Evolutionary conservation across 2,888 invertebrate species (phyloP), one percentile per base, ranked within the genome.

Genomic region (Magallana nippona): DNA sequence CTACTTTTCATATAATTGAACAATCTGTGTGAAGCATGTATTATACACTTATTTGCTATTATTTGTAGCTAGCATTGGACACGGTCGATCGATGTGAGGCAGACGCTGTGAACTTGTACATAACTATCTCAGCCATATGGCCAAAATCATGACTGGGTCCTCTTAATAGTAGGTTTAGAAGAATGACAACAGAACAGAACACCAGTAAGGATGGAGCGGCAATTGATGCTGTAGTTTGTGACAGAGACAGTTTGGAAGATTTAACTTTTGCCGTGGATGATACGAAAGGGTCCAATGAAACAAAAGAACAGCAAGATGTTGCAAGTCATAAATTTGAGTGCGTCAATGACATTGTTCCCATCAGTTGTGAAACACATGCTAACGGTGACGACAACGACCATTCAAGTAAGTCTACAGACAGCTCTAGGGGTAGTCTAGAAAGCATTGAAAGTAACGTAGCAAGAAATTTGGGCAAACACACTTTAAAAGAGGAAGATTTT

Each of bases 241-340:
- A 71, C 27, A 71, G 13, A 71, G 71, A 71, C 22, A 71, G 71
- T 71, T 27, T 71, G 15, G 71, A 71, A 71, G 71, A 71, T 71
- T 71, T 71, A 71, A 71, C 27, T 11, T 15, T 15, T 71, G 27
- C 15, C 27, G 13, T 27, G 15, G 71, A 71, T 71, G 71, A 13
- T 27, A 13, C 27, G 32, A 32, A 71, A 15, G 15, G 27, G 32
- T 32, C 22, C 3, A 27, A 22, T 8, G 10, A 32, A 22, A 71
- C 71, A 71, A 71, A 71, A 27, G 71, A 71, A 71, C 10, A 71
- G 15, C 71, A 71, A 71, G 71, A 71, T 71, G 71, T 71, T 71
- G 27, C 71, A 71, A 32, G 11, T 19, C 22, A 71, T 71, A 71
- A 71, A 22, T 27, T 27, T 15, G 27, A 71, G n/a, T 19, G 19